A percentile compares a stretch with the other conserved stretches of the same genome.
Evolutionary conservation across 2,888 invertebrate genomes (phyloP).

Genomic region (Lypha dubia): DNA sequence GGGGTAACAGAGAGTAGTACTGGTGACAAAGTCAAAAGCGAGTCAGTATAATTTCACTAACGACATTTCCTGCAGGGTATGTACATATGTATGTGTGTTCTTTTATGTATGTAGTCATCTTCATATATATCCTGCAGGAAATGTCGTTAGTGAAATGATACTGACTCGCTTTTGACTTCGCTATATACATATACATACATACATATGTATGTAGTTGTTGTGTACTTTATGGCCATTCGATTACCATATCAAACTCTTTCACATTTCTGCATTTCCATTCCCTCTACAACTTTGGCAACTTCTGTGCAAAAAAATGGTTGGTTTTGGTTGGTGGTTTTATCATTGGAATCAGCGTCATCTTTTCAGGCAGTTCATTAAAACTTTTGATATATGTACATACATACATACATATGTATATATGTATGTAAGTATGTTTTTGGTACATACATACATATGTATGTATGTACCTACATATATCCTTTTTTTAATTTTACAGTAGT

Average conservation of each 20-base stretch:
- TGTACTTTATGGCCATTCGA: slow-evolving; percentile 13
- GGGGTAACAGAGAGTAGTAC: no score
- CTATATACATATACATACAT: no score
- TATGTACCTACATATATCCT: background rate
- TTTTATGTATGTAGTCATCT: slow-evolving; percentile 53
- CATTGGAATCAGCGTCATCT: slow-evolving; percentile 34
- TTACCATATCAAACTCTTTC: slow-evolving; percentile 52
- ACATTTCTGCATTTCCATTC: slow-evolving; percentile 7
- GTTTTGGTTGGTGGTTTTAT: slow-evolving; percentile 2
- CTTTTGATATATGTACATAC: slow-evolving; percentile 37
- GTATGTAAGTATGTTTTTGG: slow-evolving; percentile 20
- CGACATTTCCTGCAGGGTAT: no score
- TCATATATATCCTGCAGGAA: no score
- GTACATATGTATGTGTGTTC: slow-evolving; percentile 10
- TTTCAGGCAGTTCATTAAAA: slow-evolving; percentile 65
- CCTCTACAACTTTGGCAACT: background rate
- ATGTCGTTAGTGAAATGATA: no score
- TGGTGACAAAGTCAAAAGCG: no score
- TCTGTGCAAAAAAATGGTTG: background rate
- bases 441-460: background rate
- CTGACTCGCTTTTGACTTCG: background rate
- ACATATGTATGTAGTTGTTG: background rate
- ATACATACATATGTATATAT: slow-evolving; percentile 56
- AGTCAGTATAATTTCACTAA: no score
- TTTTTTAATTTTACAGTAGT: no score